These are phyloP conservation scores for Rhadina sibilatrix DNA, from an alignment of 2,113 vertebrate genomes.

Conservation along the genomic window DNA sequence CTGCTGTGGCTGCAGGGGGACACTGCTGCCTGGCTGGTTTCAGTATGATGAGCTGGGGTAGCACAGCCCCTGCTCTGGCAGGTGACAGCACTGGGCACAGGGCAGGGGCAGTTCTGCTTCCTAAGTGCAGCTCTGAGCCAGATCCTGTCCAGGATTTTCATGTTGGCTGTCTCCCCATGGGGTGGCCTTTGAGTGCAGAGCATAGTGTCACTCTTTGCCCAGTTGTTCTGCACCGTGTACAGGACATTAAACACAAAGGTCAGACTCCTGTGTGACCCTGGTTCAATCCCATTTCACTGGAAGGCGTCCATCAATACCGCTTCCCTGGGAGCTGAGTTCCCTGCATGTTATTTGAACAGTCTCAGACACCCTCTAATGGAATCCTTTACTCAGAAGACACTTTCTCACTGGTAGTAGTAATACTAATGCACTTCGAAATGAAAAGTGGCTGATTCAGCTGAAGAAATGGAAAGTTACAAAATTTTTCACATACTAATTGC, in stretches of 20 bases:
- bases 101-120: not conserved
- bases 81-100: not conserved
- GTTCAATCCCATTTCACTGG: not conserved
- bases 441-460: not conserved
- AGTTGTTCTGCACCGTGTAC: not conserved
- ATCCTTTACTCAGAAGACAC: not conserved
- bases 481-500: not conserved
- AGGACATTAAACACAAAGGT: not conserved
- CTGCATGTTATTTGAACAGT: not conserved
- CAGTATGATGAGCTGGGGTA: fast-evolving
- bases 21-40: not conserved
- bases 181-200: not conserved
- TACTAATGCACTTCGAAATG: not conserved
- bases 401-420: not conserved
- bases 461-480: not conserved
- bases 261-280: not conserved
- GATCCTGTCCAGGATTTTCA: not conserved
- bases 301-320: fast-evolving
- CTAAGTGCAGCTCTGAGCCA: not conserved
- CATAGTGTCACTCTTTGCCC: not conserved
- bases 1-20: not conserved
- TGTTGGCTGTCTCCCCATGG: fast-evolving
- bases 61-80: not conserved
- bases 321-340: not conserved
- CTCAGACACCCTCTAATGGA: not conserved